These are phyloP conservation scores for Montipora capricornis DNA, from an alignment of 64 coral and sea anemone genomes.

Conservation along the genomic window DNA sequence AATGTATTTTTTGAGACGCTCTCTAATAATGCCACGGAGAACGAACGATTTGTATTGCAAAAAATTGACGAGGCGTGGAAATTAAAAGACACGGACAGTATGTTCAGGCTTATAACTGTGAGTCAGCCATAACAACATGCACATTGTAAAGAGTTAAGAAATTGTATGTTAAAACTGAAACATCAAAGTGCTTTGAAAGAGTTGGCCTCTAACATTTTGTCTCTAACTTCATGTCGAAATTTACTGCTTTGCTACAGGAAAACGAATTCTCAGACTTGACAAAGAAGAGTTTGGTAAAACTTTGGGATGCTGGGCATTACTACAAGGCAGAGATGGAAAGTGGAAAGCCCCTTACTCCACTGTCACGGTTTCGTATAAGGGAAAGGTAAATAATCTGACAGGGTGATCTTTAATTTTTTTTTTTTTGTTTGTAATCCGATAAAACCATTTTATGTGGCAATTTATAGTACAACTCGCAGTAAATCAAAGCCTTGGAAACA, in stretches of 20 bases:
- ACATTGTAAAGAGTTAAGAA: not conserved
- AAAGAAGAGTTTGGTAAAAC: slow-evolving; percentile 15
- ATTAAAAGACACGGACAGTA: not conserved
- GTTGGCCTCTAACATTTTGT: not conserved
- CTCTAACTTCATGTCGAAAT: not conserved
- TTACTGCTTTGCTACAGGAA: slow-evolving; percentile 2
- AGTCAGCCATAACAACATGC: not conserved
- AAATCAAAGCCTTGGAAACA: no score
- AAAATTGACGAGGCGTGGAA: slow-evolving; percentile 41
- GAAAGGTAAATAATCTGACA: slow-evolving; percentile 8
- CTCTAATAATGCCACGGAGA: not conserved
- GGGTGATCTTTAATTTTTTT: no score
- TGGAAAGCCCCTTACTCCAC: slow-evolving; percentile 34
- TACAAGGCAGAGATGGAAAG: not conserved
- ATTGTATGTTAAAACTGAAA: not conserved
- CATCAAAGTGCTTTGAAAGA: not conserved
- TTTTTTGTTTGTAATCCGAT: no score
- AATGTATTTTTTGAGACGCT: slow-evolving; percentile 15
- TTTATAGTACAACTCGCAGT: no score
- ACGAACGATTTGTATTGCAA: not conserved
- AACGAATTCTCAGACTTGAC: slow-evolving; percentile 14
- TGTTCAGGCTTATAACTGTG: slow-evolving; percentile 42
- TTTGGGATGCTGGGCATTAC: slow-evolving; percentile 61
- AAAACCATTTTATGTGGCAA: no score
- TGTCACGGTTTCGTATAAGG: slow-evolving; percentile 50